A percentile compares a stretch with the other conserved stretches of the same genome.
These are phyloP conservation scores for Nezara viridula DNA, from an alignment of 2,888 invertebrate genomes.

Conservation along the genomic window DNA sequence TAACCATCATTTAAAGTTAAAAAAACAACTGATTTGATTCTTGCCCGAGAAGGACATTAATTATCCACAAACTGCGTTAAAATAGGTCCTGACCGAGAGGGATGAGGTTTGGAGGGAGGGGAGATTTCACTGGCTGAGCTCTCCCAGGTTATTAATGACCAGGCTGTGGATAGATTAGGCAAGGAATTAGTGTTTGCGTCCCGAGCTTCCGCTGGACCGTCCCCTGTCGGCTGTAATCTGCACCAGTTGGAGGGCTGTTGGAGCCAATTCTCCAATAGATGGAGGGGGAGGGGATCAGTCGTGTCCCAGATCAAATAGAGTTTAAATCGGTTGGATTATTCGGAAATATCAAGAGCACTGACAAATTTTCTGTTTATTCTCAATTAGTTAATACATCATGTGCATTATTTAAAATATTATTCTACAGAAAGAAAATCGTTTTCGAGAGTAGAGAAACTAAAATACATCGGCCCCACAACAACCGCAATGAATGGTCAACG, in stretches of 20 bases:
- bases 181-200: not conserved
- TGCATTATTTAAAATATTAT: too few relatives aligned
- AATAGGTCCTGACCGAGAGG: not conserved
- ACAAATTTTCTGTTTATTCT: too few relatives aligned
- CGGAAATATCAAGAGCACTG: too few relatives aligned
- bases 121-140: not conserved
- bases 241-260: not conserved
- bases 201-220: not conserved
- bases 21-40: not conserved
- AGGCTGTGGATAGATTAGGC: not conserved
- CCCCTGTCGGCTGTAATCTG: not conserved
- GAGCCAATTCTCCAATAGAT: not conserved
- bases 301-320: not conserved
- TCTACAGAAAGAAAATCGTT: too few relatives aligned
- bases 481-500: too few relatives aligned
- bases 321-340: too few relatives aligned
- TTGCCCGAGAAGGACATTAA: not conserved
- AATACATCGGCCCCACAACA: too few relatives aligned
- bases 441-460: too few relatives aligned
- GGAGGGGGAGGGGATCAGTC: not conserved
- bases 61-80: slow-evolving; percentile 7
- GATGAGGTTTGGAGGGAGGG: not conserved
- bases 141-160: not conserved
- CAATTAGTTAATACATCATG: too few relatives aligned
- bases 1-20: too few relatives aligned